Conservation (phyloP, 1,140 invertebrate genomes). For the Samia ricini region DNA sequence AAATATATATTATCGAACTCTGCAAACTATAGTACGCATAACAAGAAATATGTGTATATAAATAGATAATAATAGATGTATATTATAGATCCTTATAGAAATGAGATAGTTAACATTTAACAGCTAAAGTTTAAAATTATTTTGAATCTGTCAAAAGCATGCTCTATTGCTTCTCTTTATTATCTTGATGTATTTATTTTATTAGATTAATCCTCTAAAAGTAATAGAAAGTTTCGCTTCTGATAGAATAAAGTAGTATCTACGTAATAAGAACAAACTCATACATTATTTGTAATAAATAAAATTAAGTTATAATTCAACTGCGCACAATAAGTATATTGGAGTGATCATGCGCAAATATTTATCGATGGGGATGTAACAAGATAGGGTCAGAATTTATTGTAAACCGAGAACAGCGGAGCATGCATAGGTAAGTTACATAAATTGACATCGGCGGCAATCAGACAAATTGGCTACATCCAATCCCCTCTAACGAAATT, state of each 20-base stretch:
- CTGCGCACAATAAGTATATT: conserved; percentile 60
- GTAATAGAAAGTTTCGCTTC: background rate
- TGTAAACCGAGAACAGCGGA: conserved; percentile 54
- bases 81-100: no score
- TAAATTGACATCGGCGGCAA: conserved; percentile 70
- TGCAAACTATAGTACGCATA: background rate
- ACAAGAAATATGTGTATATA: no score
- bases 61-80: no score
- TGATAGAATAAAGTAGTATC: background rate
- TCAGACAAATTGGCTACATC: conserved; percentile 78
- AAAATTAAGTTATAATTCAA: conserved; percentile 41
- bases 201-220: background rate
- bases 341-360: conserved; percentile 74
- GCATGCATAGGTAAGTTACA: conserved; percentile 63
- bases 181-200: background rate
- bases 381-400: conserved; percentile 74
- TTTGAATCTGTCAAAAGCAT: background rate
- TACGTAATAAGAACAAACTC: background rate
- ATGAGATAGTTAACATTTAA: no score
- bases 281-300: conserved; percentile 2
- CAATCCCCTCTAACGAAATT: conserved; percentile 68
- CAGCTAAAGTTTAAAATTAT: background rate
- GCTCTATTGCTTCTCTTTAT: background rate
- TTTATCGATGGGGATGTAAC: conserved; percentile 70
- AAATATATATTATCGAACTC: no score